phyloP scores from a whole-genome alignment of 2,797 vertebrate genomes.

The Jordanella pulchra region DNA sequence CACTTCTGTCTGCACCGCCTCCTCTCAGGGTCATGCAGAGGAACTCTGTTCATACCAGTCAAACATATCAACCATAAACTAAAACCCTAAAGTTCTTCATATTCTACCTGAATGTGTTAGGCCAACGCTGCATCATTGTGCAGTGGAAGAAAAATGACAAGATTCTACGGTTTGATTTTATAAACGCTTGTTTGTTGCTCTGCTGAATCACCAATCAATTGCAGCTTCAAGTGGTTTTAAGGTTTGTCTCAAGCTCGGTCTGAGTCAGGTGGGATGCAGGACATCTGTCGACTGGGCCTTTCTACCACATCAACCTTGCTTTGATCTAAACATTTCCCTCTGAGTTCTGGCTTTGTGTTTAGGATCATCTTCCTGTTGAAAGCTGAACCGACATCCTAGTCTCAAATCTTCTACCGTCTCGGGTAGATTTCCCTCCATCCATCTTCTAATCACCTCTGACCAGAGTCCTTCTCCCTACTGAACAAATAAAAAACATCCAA shows the following conservation, averaged over 20 bases:
- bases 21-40: slow-evolving; percentile 1
- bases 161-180: background rate
- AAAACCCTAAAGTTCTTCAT: background rate
- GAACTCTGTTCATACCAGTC: background rate
- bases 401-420: background rate
- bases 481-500: background rate
- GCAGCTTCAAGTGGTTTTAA: background rate
- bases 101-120: background rate
- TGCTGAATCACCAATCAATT: background rate
- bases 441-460: background rate
- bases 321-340: background rate
- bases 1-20: background rate
- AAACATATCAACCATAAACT: background rate
- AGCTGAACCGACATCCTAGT: background rate
- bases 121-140: background rate
- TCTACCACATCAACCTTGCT: background rate
- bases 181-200: background rate
- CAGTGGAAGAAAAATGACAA: background rate
- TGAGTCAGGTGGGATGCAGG: background rate
- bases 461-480: background rate
- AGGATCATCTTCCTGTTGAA: background rate
- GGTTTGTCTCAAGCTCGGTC: background rate
- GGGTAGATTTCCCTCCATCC: background rate
- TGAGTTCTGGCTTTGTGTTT: background rate
- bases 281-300: background rate